Percentiles rank a stretch among this genome's conserved stretches.
Conservation (phyloP, 2,888 invertebrate genomes). For the Gandaritis pyraliata region DNA sequence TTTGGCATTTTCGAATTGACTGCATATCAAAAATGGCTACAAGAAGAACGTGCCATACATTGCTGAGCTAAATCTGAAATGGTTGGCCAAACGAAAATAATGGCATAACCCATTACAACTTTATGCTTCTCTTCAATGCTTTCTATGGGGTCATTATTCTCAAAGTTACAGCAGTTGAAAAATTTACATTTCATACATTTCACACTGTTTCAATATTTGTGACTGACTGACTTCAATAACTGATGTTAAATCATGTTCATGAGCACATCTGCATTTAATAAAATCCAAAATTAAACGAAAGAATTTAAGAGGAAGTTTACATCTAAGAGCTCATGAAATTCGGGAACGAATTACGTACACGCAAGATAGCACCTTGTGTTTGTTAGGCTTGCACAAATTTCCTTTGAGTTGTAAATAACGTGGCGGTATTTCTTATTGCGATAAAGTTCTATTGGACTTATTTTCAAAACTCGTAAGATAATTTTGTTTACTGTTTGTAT, state of each 20-base stretch:
- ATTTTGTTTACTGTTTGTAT: conserved; percentile 76
- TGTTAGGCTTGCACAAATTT: background rate
- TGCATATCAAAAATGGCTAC: no score
- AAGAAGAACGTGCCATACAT: no score
- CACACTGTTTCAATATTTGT: background rate
- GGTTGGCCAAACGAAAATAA: no score
- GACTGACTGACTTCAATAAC: background rate
- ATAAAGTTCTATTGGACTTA: conserved; percentile 25
- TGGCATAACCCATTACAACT: no score
- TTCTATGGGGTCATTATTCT: no score
- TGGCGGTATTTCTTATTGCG: conserved; percentile 12
- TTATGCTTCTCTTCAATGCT: no score
- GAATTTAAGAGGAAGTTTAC: conserved; percentile 59
- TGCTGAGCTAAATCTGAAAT: no score
- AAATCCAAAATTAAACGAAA: conserved; percentile 48
- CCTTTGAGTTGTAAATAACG: background rate
- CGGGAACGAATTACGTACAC: conserved; percentile 27
- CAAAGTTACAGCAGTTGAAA: no score
- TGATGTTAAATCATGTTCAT: background rate
- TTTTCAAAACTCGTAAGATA: conserved; percentile 53
- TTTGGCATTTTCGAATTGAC: no score
- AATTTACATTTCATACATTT: background rate
- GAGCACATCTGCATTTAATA: conserved; percentile 46
- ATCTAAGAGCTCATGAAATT: conserved; percentile 55
- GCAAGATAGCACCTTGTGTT: conserved; percentile 22